These are phyloP conservation scores for Diachasma alloeum DNA, from an alignment of 1,140 invertebrate genomes.

Conservation along the genomic window DNA sequence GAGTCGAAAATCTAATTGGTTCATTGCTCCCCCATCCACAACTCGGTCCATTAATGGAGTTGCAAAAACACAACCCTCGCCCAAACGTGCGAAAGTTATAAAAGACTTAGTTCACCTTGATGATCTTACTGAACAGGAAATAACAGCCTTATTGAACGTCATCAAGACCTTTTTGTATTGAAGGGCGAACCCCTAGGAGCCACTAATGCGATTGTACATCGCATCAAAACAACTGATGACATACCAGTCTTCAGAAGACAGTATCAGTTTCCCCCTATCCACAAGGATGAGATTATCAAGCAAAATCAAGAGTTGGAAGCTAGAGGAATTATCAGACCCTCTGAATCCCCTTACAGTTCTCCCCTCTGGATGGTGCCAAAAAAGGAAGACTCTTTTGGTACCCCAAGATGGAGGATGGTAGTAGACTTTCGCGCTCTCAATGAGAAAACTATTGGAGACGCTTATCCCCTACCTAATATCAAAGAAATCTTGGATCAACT, in stretches of 20 bases:
- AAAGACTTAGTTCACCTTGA: neutral
- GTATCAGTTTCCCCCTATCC: neutral
- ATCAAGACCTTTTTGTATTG: neutral
- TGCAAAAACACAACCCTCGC: neutral
- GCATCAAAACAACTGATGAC: neutral
- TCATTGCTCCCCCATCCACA: neutral
- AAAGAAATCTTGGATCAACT: constrained; percentile 14
- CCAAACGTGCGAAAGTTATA: neutral
- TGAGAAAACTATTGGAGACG: constrained; percentile 1
- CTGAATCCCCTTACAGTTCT: neutral
- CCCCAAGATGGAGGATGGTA: constrained; percentile 8
- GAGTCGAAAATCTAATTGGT: neutral
- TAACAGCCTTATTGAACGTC: neutral
- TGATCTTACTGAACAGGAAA: neutral
- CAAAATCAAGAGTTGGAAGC: constrained; percentile 4
- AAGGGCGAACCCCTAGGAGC: neutral
- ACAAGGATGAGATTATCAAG: constrained; percentile 14
- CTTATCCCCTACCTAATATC: constrained; percentile 3
- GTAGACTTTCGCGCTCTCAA: neutral
- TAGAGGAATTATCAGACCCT: constrained; percentile 8
- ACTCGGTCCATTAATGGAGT: neutral
- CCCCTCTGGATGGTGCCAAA: constrained; percentile 10
- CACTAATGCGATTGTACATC: neutral
- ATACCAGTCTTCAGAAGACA: neutral
- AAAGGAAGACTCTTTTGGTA: neutral